Evolutionary conservation across 2,113 vertebrate species (phyloP).

Genomic region (Halichoerus grypus): DNA sequence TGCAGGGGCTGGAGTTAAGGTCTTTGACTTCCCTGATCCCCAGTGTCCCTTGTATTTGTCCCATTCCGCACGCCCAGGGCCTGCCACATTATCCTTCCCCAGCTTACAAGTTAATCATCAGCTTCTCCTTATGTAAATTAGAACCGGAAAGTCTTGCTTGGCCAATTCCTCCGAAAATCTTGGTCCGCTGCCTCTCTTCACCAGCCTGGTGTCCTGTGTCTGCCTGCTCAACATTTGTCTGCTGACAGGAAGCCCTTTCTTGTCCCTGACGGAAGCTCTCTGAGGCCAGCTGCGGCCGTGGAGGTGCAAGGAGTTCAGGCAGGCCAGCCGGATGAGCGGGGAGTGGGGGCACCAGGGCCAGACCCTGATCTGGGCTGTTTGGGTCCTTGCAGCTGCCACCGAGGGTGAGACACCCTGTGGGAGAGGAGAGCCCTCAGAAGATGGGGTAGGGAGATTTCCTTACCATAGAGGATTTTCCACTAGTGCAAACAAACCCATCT

Average conservation of each 20-base stretch:
- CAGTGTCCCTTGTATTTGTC: neutral
- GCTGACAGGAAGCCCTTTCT: neutral
- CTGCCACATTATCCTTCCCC: neutral
- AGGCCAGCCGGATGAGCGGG: conserved; percentile 39
- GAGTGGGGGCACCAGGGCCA: neutral
- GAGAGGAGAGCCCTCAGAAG: neutral
- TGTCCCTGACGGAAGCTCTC: neutral
- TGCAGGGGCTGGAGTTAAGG: neutral
- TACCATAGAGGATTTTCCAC: neutral
- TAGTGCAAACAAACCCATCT: neutral
- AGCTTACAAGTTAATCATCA: conserved; percentile 70
- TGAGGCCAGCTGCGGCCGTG: neutral
- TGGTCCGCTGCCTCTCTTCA: neutral
- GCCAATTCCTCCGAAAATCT: conserved; percentile 13
- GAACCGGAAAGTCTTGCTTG: conserved; percentile 72
- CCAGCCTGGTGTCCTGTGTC: neutral
- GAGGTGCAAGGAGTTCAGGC: neutral
- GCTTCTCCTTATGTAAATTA: conserved; percentile 64
- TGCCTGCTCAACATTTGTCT: neutral
- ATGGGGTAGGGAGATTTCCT: neutral
- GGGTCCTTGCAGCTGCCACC: conserved; percentile 52
- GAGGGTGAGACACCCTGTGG: conserved; percentile 50
- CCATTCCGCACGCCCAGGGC: neutral
- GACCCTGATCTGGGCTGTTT: conserved; percentile 60
- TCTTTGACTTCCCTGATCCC: neutral